Base-by-base conservation (phyloP, 1,140 invertebrate genomes). In the Thalassaphorura encarpata region DNA sequence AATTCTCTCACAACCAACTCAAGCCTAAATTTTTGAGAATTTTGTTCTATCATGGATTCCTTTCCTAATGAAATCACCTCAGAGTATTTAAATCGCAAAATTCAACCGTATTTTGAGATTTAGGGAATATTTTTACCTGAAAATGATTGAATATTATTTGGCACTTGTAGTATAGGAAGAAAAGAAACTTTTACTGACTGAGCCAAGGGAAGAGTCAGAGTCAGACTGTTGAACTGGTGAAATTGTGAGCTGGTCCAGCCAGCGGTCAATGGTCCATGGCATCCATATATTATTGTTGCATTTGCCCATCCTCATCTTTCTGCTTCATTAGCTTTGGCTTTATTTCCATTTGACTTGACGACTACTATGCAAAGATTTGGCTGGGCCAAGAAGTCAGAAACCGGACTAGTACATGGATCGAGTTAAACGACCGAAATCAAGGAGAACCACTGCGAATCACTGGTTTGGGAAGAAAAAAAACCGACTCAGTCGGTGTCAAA, bases 351-450 rank as follows among this genome's bases (percentile, higher is more conserved):
- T 42, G 18, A n/a, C 5, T 42, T 42, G 41, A 42, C 21, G 8
- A 19, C 13, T 6, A 19, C 8, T 13, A 19, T 6, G 41, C 13
- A 19, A 6, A 42, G 18, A 42, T 19, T 42, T 13, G 8, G 8
- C 15, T 11, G 28, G 26, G 46, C 11, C 16, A 23, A 24, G 46
- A 48, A 48, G 46, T 8, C 8, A 8, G 46, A 23, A 48, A 18
- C 18, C 13, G 46, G 42, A 21, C 42, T 13, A 23, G 28, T 21
- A 18, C 48, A 8, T 8, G 13, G 39, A 28, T 26, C 15, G 27
- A 36, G 55, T 57, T 62, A 62, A 62, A 62, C 50, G 60, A 58
- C 60, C 60, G 60, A 57, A 54, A 62, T 58, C 60, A 62, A 62
- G 60, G 60, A 52, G 55, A 62, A 62, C 60, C 28, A 46, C 51